Conservation (phyloP, 2,888 invertebrate genomes). For the Spilosoma lubricipeda region DNA sequence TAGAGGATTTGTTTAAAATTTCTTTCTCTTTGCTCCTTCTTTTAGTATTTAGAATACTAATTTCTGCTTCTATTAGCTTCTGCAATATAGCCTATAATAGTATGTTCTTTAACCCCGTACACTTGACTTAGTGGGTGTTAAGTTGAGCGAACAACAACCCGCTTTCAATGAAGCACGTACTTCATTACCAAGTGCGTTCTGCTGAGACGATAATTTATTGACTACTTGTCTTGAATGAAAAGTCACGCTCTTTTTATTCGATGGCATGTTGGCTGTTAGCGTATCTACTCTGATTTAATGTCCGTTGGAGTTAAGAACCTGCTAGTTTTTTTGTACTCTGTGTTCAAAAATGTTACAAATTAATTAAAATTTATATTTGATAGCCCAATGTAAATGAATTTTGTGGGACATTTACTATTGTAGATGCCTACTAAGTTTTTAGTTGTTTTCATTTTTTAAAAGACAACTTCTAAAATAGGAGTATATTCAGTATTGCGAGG, state of each 20-base stretch:
- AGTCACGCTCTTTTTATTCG: constrained; percentile 26
- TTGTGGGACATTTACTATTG: not conserved
- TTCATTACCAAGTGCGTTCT: constrained; percentile 9
- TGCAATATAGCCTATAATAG: not conserved
- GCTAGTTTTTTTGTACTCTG: not conserved
- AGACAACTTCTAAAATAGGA: too few relatives aligned
- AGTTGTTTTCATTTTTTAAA: too few relatives aligned
- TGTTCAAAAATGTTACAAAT: not conserved
- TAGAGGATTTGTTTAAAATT: too few relatives aligned
- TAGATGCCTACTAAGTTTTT: too few relatives aligned
- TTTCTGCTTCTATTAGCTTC: not conserved
- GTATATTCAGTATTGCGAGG: too few relatives aligned
- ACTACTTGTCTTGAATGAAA: constrained; percentile 21
- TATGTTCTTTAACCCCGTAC: not conserved
- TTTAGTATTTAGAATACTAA: too few relatives aligned
- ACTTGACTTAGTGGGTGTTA: not conserved
- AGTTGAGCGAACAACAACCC: not conserved
- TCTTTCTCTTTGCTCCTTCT: too few relatives aligned
- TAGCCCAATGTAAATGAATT: not conserved
- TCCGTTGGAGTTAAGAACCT: not conserved
- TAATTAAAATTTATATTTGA: too few relatives aligned
- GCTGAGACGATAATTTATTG: constrained; percentile 20
- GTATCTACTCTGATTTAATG: constrained; percentile 14
- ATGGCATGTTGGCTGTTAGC: constrained; percentile 20
- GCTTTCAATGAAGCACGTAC: not conserved